Base-by-base conservation (phyloP, 1,140 invertebrate species). In the Archegozetes longisetosus region DNA sequence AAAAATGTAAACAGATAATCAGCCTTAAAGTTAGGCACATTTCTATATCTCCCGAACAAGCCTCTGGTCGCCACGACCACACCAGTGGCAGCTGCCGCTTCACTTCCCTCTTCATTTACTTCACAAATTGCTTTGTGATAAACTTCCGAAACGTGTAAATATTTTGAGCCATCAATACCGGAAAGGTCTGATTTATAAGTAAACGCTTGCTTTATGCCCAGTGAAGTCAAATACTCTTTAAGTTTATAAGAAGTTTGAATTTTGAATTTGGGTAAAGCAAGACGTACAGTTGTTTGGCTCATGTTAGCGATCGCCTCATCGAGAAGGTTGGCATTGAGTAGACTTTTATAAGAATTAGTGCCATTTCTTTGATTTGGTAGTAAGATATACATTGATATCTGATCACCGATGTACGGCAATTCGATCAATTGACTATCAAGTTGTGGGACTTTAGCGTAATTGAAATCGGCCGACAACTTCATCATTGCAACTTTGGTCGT, bases 1-100 rank as follows among this genome's bases (percentile, higher is more conserved):
- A 80, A 77, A 69, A 85, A 85, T 0, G 84, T 29, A 67, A 86
- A 86, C 2, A 84, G 84, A 62, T 78, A 78, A 66, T 86, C 76
- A 3, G 78, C 78, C 9, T 79, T 78, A 70, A 93, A 93, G 26
- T 22, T 25, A 14, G 6, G 24, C n/a, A 26, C 24, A 25, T 23
- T 14, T 24, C 26, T 53, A 4, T 24, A n/a, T 13, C 23, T 4
- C 9, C 17, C 49, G 9, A 50, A 50, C 20, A 50, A 50, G 17
- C 17, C 49, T n/a, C 20, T 29, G 22, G 9, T n/a, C 6, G 4
- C 9, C 12, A 60, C 24, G 3, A n/a, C 28, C 14, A 62, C 32
- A 40, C 55, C 48, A 9, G 71, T 69, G 3, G 69, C 70, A 9
- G 72, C 74, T 20, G 73, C 71, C 3, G 74, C 74, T 59, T 72